Conservation (phyloP, 92 coral and sea anemone species). For the Desmophyllum pertusum region DNA sequence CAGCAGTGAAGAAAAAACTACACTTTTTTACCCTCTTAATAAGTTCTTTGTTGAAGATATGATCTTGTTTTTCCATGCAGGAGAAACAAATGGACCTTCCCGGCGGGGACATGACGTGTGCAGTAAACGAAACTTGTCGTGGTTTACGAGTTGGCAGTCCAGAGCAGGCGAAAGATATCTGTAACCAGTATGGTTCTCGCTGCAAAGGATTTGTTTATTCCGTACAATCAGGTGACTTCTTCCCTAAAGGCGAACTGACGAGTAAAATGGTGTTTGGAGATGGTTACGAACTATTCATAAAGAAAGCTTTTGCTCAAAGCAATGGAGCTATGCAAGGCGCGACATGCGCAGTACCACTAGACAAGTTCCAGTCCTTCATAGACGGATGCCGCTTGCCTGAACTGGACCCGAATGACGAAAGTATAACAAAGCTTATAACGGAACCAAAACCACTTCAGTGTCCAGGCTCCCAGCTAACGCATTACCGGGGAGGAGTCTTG, state of each 20-base stretch:
- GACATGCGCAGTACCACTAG: conserved; percentile 72
- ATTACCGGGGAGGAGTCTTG: conserved; percentile 70
- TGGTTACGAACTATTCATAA: conserved; percentile 60
- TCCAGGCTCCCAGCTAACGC: conserved; percentile 72
- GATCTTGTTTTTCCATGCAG: neutral
- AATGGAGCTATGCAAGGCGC: conserved; percentile 13
- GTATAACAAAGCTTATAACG: conserved; percentile 66
- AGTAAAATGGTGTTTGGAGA: conserved; percentile 52
- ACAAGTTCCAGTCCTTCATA: conserved; percentile 25
- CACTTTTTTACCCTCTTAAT: neutral
- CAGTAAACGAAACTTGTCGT: conserved; percentile 46
- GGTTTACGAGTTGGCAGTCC: conserved; percentile 36
- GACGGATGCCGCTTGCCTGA: conserved; percentile 73
- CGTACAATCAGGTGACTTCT: conserved; percentile 46
- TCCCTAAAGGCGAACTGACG: conserved; percentile 60
- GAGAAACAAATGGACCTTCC: conserved; percentile 56
- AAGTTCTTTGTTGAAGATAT: neutral
- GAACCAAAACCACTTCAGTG: conserved; percentile 65
- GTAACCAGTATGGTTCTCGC: conserved; percentile 57
- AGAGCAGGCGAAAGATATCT: conserved; percentile 64
- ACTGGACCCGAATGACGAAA: conserved; percentile 82
- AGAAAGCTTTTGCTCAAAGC: conserved; percentile 51
- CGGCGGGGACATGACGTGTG: conserved; percentile 66
- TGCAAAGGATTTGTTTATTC: conserved; percentile 81
- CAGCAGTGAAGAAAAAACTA: no score